A percentile compares a stretch with the other conserved stretches of the same genome.
Evolutionary conservation across 2,888 invertebrate genomes (phyloP).

Genomic region (Rhimphoctona megacephalus): DNA sequence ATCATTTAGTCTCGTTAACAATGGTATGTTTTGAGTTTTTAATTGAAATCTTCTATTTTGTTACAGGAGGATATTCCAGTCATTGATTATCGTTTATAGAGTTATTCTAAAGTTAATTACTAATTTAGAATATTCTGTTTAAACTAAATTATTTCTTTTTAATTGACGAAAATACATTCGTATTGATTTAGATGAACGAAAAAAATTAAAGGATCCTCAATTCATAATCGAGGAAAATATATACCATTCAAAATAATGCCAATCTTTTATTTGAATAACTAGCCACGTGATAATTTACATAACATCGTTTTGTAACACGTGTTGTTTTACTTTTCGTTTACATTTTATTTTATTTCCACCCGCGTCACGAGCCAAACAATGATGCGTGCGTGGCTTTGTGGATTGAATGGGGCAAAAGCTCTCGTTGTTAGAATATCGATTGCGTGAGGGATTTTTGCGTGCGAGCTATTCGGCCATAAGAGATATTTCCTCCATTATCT

Average conservation of each 20-base stretch:
- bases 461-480: slow-evolving; percentile 73
- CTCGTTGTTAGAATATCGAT: slow-evolving; percentile 79
- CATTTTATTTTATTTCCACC: slow-evolving; percentile 36
- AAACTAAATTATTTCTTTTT: neutral
- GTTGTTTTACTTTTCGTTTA: neutral
- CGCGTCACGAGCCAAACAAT: slow-evolving; percentile 54
- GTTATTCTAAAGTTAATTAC: neutral
- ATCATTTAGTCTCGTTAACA: neutral
- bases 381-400: slow-evolving; percentile 59
- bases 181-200: neutral
- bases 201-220: neutral
- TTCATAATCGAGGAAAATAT: neutral
- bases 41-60: neutral
- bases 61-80: slow-evolving; percentile 4
- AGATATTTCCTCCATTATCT: slow-evolving; percentile 75
- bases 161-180: slow-evolving; percentile 3
- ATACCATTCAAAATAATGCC: neutral
- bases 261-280: neutral
- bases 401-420: slow-evolving; percentile 76
- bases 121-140: slow-evolving; percentile 2
- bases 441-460: slow-evolving; percentile 75
- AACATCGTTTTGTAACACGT: neutral
- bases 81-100: neutral
- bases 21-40: neutral
- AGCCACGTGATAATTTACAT: neutral